phyloP scores from a whole-genome alignment of 2,113 vertebrate genomes.

The Nyctibius bracteatus region DNA sequence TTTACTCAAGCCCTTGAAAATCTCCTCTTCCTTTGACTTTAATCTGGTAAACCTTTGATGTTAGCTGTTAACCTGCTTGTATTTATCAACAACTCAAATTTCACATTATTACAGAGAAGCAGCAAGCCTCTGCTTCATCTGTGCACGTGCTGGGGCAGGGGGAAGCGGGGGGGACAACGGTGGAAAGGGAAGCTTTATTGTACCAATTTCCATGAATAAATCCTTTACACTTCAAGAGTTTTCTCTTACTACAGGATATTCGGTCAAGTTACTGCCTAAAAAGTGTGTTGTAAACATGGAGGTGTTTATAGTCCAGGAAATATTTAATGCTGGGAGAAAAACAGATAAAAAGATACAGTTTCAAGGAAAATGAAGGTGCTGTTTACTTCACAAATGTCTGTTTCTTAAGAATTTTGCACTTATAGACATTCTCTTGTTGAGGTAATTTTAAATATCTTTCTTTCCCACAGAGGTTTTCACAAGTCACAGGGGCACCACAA shows the following conservation, averaged over 20 bases:
- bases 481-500: not conserved
- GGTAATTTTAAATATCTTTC: not conserved
- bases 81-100: conserved; percentile 48
- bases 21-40: conserved; percentile 60
- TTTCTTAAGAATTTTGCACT: not conserved
- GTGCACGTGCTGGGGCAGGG: not conserved
- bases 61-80: conserved; percentile 60
- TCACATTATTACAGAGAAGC: not conserved
- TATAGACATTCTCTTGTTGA: not conserved
- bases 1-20: conserved; percentile 63
- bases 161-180: not conserved
- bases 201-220: conserved; percentile 31
- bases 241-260: conserved; percentile 31
- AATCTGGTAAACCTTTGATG: conserved; percentile 62
- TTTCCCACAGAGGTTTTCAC: not conserved
- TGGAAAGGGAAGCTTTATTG: not conserved
- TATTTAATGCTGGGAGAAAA: not conserved
- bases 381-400: not conserved
- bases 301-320: conserved; percentile 40
- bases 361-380: not conserved
- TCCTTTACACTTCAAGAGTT: conserved; percentile 37
- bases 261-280: not conserved
- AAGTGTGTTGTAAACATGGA: not conserved
- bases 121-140: not conserved
- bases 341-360: not conserved